phyloP scores from a whole-genome alignment of 1,140 invertebrate species.

The Vanessa atalanta region DNA sequence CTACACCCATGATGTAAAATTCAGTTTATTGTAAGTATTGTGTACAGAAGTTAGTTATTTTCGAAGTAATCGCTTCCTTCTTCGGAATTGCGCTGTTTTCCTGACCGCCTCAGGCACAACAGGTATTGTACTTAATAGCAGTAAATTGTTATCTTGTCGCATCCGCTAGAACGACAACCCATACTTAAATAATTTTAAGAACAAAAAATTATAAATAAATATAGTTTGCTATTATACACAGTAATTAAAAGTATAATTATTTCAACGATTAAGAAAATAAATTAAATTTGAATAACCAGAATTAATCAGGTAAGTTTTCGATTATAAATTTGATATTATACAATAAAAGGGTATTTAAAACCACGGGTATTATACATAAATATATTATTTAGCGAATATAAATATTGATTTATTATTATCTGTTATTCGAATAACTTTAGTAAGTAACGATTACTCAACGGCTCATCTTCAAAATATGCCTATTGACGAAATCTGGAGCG shows the following conservation, averaged over 20 bases:
- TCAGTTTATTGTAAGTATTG: background rate
- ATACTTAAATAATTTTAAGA: conserved; percentile 20
- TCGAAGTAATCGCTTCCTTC: conserved; percentile 37
- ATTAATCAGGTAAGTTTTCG: background rate
- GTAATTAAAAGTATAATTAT: background rate
- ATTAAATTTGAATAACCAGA: background rate
- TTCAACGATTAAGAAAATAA: background rate
- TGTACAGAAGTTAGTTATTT: conserved; percentile 28
- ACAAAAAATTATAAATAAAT: background rate
- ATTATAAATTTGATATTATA: conserved; percentile 2
- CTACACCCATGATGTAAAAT: too few species aligned
- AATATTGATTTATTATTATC: background rate
- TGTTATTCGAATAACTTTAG: background rate
- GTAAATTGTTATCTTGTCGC: conserved; percentile 33
- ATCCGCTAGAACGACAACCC: conserved; percentile 7
- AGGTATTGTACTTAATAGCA: conserved; percentile 28
- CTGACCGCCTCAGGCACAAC: conserved; percentile 42
- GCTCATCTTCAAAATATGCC: conserved; percentile 33
- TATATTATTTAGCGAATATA: background rate
- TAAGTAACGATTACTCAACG: conserved; percentile 24
- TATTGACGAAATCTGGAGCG: conserved; percentile 52
- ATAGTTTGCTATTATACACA: background rate
- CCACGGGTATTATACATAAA: background rate
- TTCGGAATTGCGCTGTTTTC: conserved; percentile 43
- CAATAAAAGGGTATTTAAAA: background rate